Conservation (phyloP, 2,888 invertebrate species). For the Hedychridium roseum region DNA sequence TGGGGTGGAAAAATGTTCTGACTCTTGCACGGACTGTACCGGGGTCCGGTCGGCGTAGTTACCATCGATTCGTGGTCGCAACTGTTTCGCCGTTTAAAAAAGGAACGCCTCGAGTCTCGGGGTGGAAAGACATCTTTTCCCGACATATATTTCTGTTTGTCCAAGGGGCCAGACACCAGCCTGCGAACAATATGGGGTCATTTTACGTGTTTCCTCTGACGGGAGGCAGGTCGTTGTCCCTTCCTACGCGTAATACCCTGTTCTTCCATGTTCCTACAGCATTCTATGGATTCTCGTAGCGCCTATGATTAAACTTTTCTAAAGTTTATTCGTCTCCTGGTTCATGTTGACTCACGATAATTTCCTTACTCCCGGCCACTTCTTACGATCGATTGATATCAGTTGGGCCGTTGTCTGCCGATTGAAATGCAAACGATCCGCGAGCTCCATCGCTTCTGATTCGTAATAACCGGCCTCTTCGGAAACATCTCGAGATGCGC, state of each 20-base stretch:
- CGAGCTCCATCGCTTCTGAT: conserved; percentile 23
- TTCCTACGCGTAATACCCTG: conserved; percentile 22
- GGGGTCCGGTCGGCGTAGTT: conserved; percentile 60
- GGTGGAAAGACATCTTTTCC: conserved; percentile 57
- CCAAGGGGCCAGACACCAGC: conserved; percentile 51
- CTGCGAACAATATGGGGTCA: conserved; percentile 48
- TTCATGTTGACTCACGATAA: conserved; percentile 46
- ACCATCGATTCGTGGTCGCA: conserved; percentile 64
- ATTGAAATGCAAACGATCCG: conserved; percentile 42
- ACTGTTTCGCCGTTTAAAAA: conserved; percentile 62
- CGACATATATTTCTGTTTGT: conserved; percentile 60
- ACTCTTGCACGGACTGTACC: conserved; percentile 54
- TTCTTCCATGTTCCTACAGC: no score
- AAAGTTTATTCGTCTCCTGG: conserved; percentile 12
- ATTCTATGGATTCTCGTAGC: no score
- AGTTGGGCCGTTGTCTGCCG: conserved; percentile 29
- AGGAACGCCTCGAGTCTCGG: conserved; percentile 53
- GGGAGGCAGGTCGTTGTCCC: conserved; percentile 27
- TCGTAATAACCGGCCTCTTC: conserved; percentile 26
- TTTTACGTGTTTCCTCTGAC: conserved; percentile 41
- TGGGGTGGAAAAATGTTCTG: no score
- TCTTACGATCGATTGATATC: conserved; percentile 43
- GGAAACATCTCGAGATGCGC: conserved; percentile 14
- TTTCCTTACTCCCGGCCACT: conserved; percentile 41
- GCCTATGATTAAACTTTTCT: no score